phyloP scores from a whole-genome alignment of 2,888 invertebrate genomes.

The Nebria brevicollis region DNA sequence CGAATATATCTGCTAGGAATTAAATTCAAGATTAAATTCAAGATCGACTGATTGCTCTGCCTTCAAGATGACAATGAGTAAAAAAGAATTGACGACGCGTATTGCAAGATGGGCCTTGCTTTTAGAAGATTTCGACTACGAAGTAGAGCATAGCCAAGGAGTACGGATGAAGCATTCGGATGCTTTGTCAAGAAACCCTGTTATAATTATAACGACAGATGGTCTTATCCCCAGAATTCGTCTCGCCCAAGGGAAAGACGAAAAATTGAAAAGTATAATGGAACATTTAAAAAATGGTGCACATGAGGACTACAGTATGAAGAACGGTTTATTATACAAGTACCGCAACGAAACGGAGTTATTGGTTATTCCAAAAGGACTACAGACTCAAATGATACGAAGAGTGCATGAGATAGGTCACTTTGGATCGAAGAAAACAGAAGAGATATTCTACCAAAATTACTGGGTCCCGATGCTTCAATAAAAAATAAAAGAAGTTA shows the following conservation, averaged over 20 bases:
- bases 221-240: no score
- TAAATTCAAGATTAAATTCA: constrained; percentile 48
- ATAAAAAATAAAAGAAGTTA: constrained; percentile 48
- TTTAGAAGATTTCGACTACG: constrained; percentile 50
- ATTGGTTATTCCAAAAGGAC: constrained; percentile 48
- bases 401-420: constrained; percentile 48
- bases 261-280: constrained; percentile 6
- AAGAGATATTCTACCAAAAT: constrained; percentile 48
- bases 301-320: constrained; percentile 48
- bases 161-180: constrained; percentile 15
- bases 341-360: constrained; percentile 38
- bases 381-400: constrained; percentile 48
- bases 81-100: constrained; percentile 45
- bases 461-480: constrained; percentile 35
- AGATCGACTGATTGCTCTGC: constrained; percentile 48
- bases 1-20: constrained; percentile 44
- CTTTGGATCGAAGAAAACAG: constrained; percentile 49
- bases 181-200: constrained; percentile 9
- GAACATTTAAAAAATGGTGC: constrained; percentile 7
- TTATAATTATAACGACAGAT: neutral
- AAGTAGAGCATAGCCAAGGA: constrained; percentile 13
- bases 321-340: constrained; percentile 42
- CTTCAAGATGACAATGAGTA: constrained; percentile 41
- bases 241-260: neutral
- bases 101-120: constrained; percentile 50